Evolutionary conservation across 2,797 vertebrate genomes (phyloP).

Genomic region (Trematomus bernacchii): DNA sequence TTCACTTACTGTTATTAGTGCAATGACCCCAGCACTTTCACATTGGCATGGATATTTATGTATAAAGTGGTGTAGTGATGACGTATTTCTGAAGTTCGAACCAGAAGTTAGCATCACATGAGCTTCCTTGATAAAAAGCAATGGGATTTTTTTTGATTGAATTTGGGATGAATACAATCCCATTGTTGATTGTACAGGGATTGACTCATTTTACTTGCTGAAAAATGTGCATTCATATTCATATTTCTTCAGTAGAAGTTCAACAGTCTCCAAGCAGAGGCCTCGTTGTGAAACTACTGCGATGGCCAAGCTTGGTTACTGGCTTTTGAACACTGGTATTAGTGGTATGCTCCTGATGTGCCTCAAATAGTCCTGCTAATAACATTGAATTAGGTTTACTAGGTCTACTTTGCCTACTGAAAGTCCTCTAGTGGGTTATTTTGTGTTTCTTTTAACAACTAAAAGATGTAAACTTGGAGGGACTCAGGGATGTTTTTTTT

Average conservation of each 20-base stretch:
- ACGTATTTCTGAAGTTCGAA: too few relatives aligned
- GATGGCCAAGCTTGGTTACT: conserved; percentile 10
- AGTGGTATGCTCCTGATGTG: conserved; percentile 48
- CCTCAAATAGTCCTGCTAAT: conserved; percentile 41
- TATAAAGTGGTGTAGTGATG: background rate
- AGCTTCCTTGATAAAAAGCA: too few relatives aligned
- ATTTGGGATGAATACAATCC: too few relatives aligned
- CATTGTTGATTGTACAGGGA: background rate
- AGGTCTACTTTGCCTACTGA: conserved; percentile 26
- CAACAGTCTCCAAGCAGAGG: background rate
- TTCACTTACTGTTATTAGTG: background rate
- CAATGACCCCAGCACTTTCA: background rate
- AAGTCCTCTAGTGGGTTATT: conserved; percentile 18
- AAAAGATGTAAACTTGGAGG: conserved; percentile 11
- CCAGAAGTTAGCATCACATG: too few relatives aligned
- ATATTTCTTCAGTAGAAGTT: background rate
- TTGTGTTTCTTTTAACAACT: background rate
- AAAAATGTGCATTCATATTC: background rate
- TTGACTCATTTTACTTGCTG: background rate
- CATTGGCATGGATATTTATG: background rate
- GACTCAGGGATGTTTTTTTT: conserved; percentile 23
- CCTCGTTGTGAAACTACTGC: conserved; percentile 28
- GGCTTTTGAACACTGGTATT: conserved; percentile 43
- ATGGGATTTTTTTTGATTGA: too few relatives aligned
- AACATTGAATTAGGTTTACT: conserved; percentile 52